Percentiles rank a stretch among this genome's conserved stretches.
Evolutionary conservation across 2,113 vertebrate species (phyloP).

Genomic region (Sceloporus tristichus): DNA sequence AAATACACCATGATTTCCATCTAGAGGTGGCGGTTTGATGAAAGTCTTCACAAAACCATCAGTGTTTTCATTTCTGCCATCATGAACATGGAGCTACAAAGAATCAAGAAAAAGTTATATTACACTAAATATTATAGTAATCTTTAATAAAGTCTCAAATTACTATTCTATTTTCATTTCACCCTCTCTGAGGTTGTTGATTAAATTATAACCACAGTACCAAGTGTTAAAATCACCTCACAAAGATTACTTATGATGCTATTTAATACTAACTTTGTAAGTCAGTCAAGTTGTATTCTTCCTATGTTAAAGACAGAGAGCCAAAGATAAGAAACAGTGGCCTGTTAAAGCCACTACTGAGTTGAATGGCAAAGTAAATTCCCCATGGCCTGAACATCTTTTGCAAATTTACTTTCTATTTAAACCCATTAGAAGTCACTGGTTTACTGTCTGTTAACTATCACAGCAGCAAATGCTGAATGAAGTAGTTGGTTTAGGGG

Average conservation of each 20-base stretch:
- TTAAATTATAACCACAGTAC: neutral
- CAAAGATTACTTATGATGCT: neutral
- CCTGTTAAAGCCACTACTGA: too few relatives aligned
- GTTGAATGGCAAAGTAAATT: neutral
- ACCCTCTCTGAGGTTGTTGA: neutral
- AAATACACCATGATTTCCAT: conserved; percentile 76
- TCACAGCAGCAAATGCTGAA: neutral
- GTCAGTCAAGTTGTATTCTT: too few relatives aligned
- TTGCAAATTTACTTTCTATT: neutral
- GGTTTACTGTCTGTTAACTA: too few relatives aligned
- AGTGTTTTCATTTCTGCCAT: conserved; percentile 73
- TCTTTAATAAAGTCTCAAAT: neutral
- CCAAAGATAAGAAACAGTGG: too few relatives aligned
- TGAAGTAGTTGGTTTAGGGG: too few relatives aligned
- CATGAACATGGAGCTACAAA: conserved; percentile 84
- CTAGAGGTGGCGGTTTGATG: conserved; percentile 37
- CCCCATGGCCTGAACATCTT: neutral
- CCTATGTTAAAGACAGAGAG: too few relatives aligned
- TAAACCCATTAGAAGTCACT: neutral
- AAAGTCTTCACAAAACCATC: conserved; percentile 80
- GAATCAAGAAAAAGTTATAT: neutral
- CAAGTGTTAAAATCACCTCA: neutral
- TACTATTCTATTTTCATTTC: neutral
- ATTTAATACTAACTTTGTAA: too few relatives aligned
- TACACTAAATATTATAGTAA: too few relatives aligned